Evolutionary conservation across 2,797 vertebrate species (phyloP).

Genomic region (Cichlasoma orientale): DNA sequence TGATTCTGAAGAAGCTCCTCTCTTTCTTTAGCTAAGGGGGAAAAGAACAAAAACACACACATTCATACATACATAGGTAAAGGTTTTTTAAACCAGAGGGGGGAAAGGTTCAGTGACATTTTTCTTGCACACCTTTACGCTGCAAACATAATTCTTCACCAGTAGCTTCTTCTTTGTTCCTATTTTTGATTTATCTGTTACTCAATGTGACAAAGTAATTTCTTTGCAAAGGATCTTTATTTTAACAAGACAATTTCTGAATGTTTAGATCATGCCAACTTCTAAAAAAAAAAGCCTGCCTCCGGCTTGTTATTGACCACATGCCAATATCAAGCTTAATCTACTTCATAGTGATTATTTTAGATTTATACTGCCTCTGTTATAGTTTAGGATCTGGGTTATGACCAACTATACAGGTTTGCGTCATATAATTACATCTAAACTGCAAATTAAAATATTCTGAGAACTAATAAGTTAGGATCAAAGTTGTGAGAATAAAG

Average conservation of each 20-base stretch:
- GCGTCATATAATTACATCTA: neutral
- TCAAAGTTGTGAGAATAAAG: neutral
- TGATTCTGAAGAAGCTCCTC: neutral
- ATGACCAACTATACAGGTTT: neutral
- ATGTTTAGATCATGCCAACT: neutral
- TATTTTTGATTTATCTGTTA: neutral
- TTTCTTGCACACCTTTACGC: neutral
- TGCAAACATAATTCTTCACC: neutral
- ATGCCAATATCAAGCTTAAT: neutral
- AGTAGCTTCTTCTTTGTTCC: neutral
- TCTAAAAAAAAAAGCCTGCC: neutral
- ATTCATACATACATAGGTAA: neutral
- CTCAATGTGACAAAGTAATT: neutral
- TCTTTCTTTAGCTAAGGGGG: neutral
- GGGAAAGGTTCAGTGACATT: neutral
- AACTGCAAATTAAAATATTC: neutral
- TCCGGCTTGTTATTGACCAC: neutral
- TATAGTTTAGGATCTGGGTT: neutral
- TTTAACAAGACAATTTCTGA: neutral
- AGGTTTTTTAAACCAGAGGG: fast-evolving
- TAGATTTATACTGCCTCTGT: neutral
- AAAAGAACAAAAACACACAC: neutral
- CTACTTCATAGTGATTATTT: neutral
- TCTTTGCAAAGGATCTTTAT: neutral
- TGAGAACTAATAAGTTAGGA: neutral